phyloP scores from a whole-genome alignment of 2,797 vertebrate genomes.

The Artibeus jamaicensis region DNA sequence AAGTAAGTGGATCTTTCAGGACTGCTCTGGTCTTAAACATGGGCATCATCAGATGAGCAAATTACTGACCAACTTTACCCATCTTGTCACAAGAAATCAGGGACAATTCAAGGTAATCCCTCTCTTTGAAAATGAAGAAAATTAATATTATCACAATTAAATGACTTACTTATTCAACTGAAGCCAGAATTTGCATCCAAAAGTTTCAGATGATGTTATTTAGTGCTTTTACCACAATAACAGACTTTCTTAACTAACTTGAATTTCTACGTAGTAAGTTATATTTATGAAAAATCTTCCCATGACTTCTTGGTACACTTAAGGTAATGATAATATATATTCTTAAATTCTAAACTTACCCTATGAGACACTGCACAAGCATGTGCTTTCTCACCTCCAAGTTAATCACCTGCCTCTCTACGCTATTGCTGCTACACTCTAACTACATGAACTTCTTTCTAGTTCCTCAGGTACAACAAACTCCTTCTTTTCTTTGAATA shows the following conservation, averaged over 20 bases:
- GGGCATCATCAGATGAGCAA: background rate
- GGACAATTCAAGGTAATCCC: background rate
- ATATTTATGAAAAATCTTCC: background rate
- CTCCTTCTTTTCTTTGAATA: background rate
- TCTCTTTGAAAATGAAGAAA: background rate
- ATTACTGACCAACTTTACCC: background rate
- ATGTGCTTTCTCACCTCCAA: background rate
- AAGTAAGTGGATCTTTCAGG: background rate
- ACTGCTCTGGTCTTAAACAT: background rate
- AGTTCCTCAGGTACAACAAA: background rate
- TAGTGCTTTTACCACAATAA: background rate
- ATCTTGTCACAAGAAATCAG: background rate
- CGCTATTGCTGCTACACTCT: fast-evolving
- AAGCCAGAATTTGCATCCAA: background rate
- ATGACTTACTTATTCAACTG: background rate
- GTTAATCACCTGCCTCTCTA: background rate
- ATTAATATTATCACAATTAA: background rate
- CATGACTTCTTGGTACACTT: background rate
- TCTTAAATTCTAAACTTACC: background rate
- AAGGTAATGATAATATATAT: background rate
- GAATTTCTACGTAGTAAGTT: background rate
- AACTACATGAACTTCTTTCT: background rate
- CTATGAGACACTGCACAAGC: background rate
- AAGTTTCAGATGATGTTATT: background rate
- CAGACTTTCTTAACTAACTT: background rate